A percentile compares a stretch with the other conserved stretches of the same genome.
Conservation (phyloP, 2,113 vertebrate genomes). For the Malurus alboscapulatus region DNA sequence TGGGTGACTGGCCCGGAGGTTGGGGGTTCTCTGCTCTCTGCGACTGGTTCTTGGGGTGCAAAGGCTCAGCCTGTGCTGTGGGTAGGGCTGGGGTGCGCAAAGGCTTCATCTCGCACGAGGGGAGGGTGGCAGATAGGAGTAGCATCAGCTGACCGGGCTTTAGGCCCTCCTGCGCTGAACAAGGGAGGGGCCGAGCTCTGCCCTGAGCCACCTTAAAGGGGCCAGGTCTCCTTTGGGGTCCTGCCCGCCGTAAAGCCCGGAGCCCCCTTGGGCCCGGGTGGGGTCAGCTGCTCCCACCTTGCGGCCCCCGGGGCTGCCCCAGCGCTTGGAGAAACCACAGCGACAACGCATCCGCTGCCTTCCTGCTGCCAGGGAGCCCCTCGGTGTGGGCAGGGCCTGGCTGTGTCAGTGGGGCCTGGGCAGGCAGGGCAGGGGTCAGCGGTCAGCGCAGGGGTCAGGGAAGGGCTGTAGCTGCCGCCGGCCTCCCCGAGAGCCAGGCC, state of each 20-base stretch:
- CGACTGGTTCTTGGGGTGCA: neutral
- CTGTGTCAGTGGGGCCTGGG: neutral
- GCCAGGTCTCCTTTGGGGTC: neutral
- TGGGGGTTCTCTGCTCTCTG: neutral
- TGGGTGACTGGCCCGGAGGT: neutral
- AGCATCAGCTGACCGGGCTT: neutral
- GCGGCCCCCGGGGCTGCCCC: neutral
- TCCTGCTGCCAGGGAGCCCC: neutral
- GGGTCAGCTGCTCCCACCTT: neutral
- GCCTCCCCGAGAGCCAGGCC: neutral
- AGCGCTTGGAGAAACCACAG: neutral
- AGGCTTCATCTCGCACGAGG: neutral
- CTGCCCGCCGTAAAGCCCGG: neutral
- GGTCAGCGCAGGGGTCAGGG: neutral
- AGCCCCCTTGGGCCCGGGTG: neutral
- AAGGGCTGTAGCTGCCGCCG: neutral
- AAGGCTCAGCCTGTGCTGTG: neutral
- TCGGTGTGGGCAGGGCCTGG: neutral
- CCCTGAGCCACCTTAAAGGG: neutral
- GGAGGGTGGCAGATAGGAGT: neutral
- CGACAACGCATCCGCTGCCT: neutral
- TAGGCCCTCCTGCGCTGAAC: neutral
- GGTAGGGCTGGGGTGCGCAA: neutral
- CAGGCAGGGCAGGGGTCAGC: neutral
- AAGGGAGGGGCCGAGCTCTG: neutral